These are phyloP conservation scores for Oligia strigilis DNA, from an alignment of 2,888 invertebrate genomes.

Conservation along the genomic window DNA sequence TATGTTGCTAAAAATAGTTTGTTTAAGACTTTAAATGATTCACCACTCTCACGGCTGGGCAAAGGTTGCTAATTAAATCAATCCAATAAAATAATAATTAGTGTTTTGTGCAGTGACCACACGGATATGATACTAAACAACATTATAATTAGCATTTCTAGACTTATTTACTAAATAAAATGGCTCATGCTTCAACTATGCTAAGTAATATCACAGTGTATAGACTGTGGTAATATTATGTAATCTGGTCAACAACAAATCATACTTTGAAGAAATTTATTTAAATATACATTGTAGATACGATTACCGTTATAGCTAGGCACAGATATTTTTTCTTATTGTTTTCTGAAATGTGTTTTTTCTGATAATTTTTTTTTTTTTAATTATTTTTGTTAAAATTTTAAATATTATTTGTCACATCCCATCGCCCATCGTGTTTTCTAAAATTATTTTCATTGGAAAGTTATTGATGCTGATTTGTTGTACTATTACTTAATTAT, in stretches of 20 bases:
- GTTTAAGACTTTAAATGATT: slow-evolving; percentile 16
- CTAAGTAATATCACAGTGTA: neutral
- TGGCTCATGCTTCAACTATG: slow-evolving; percentile 5
- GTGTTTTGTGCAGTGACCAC: slow-evolving; percentile 23
- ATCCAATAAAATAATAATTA: slow-evolving; percentile 36
- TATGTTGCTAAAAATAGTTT: slow-evolving; percentile 2
- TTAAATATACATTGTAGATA: neutral
- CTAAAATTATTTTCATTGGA: neutral
- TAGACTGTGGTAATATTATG: neutral
- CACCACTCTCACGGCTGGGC: slow-evolving; percentile 6
- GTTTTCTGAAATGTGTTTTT: neutral
- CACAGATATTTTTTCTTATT: neutral
- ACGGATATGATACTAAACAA: slow-evolving; percentile 26
- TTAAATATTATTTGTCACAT: neutral
- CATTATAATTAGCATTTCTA: slow-evolving; percentile 26
- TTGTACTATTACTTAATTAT: too few species aligned
- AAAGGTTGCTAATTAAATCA: slow-evolving; percentile 51
- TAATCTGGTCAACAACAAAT: slow-evolving; percentile 10
- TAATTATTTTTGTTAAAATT: neutral
- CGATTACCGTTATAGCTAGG: too few species aligned
- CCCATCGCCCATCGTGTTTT: neutral
- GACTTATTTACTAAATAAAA: slow-evolving; percentile 20
- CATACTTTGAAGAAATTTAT: neutral
- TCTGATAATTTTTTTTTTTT: too few species aligned
- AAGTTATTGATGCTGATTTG: neutral